phyloP scores from a whole-genome alignment of 2,113 vertebrate species.

The Laticauda colubrina region DNA sequence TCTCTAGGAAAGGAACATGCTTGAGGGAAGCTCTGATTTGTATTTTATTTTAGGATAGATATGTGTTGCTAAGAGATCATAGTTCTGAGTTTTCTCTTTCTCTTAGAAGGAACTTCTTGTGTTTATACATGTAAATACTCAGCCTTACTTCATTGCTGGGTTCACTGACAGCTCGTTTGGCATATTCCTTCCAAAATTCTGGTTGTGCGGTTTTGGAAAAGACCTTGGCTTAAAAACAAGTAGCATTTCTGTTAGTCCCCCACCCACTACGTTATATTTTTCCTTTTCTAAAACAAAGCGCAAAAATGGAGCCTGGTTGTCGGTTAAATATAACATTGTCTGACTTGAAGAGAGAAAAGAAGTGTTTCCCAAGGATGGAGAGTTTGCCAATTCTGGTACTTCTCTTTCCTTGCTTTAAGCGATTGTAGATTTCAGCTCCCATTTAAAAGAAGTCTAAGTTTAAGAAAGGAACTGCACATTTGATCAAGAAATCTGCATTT shows the following conservation, averaged over 20 bases:
- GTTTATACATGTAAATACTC: conserved; percentile 33
- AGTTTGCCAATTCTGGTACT: neutral
- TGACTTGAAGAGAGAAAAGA: conserved; percentile 2
- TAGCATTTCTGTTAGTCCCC: neutral
- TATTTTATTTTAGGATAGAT: conserved; percentile 56
- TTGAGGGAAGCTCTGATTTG: conserved; percentile 35
- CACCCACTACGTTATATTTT: neutral
- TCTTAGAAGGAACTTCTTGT: conserved; percentile 46
- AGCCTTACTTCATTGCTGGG: conserved; percentile 26
- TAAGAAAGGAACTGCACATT: neutral
- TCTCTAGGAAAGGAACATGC: conserved; percentile 26
- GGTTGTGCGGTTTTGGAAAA: conserved; percentile 38
- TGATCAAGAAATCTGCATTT: neutral
- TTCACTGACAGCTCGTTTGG: conserved; percentile 46
- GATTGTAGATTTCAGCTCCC: neutral
- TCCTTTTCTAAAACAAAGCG: neutral
- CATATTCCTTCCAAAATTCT: conserved; percentile 18
- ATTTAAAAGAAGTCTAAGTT: neutral
- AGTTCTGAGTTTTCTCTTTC: conserved; percentile 14
- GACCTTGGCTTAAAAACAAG: conserved; percentile 27
- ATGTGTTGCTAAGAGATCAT: conserved; percentile 13
- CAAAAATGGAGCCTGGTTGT: neutral
- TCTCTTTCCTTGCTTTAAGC: neutral
- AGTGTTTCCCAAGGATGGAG: neutral
- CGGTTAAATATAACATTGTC: neutral